Evolutionary conservation across 2,888 invertebrate species (phyloP), one percentile per base, ranked within the genome.

Genomic region (Lasius platythorax): DNA sequence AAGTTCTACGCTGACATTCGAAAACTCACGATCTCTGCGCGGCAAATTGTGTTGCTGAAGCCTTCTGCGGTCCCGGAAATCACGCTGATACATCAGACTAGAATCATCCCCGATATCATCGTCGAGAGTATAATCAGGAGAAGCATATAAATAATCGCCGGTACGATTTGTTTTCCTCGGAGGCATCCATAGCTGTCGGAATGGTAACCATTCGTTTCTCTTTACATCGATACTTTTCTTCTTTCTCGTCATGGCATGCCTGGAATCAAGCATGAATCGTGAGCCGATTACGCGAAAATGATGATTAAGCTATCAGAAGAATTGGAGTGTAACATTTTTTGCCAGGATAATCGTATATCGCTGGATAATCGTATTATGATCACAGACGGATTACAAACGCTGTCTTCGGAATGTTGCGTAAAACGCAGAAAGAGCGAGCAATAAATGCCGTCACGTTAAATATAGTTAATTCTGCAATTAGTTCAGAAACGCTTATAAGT

Each of bases 201-300:
- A 53, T 8, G 74, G 40, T 33, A 40, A 40, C 83, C 83, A 83
- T 18, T 28, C 61, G n/a, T 12, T 43, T 3, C 4, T 28, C 11
- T 56, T 67, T 4, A 73, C 81, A 33, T 82, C 78, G 37, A 81
- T 76, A 76, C 87, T 89, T 64, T 82, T 90, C 68, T 84, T 88
- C 75, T 84, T 89, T 46, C 88, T 85, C 73, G 75, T 84, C 91
- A 89, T 92, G 75, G 81, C 74, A 85, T 84, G 28, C 75, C 84
- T 87, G 37, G 12, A 68, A 56, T 33, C 4, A 33, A 46, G 4
- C 11, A n/a, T 63, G 56, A 56, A 11, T 28, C 53, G 43, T 58
- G 33, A 82, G 53, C 64, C 64, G 67, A 89, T 85, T 82, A 78
- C 46, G 0, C 53, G 15, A 50, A 78, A 40, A 68, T 23, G 66